Evolutionary conservation across 2,888 invertebrate genomes (phyloP), one percentile per base, ranked within the genome.

Genomic region (Malthinus seriepunctatus): DNA sequence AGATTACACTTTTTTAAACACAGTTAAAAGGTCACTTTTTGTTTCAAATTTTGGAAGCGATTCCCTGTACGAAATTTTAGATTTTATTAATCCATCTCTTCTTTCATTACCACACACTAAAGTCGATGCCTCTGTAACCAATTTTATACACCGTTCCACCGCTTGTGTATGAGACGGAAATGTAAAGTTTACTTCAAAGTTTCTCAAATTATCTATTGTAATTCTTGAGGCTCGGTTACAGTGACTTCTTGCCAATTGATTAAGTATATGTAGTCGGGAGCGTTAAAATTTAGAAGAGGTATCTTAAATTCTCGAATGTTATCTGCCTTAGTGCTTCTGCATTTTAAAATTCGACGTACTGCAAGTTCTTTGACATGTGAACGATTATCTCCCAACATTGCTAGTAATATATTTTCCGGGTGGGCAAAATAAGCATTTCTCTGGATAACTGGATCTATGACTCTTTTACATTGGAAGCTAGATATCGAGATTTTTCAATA

Each of bases 341-440:
- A 23, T n/a, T 23, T 45, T 5, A 15, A 5, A 4, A 45, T 45
- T 15, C 45, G 8, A 9, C 45, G 31, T 8, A 45, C n/a, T 12
- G 3, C 69, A 7, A 69, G 38, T 37, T 68, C 67, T 55, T 67
- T 46, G 42, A 70, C 62, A 42, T 69, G 63, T 32, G 38, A 39
- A 33, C 56, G 34, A 2, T 49, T 14, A 55, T 71, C 69, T 6
- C 45, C 47, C 42, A 39, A 33, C 34, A 32, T 8, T 11, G 67
- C 65, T 10, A 70, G 37, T 15, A 71, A 49, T 48, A 69, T 12
- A 46, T 68, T 71, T 62, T 71, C 70, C 3, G 67, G 63, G 51
- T 71, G 68, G 6, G 67, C 70, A 54, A 67, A 51, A 33, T 35
- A 56, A n/a, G 45, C 47, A 51, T 56, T 56, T 8, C 51, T 35